phyloP scores from a whole-genome alignment of 2,888 invertebrate genomes.

The Malthinus seriepunctatus region DNA sequence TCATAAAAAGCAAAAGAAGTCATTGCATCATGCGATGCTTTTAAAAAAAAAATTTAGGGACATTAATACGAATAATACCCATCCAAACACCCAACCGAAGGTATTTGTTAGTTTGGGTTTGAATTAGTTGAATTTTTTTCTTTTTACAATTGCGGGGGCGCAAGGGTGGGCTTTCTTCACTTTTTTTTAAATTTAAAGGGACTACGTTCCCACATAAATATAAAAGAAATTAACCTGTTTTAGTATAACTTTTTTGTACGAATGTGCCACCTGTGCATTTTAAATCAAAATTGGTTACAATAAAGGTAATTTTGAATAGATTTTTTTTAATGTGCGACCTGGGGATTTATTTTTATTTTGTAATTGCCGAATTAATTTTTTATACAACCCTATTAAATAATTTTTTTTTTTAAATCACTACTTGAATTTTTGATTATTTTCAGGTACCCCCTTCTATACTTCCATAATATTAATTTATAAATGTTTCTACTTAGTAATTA shows the following conservation, averaged over 20 bases:
- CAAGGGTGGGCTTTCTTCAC: conserved; percentile 16
- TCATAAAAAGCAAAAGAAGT: conserved; percentile 21
- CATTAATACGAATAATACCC: neutral
- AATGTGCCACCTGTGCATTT: conserved; percentile 18
- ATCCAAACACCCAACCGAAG: neutral
- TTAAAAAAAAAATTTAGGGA: conserved; percentile 11
- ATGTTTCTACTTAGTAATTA: too few species aligned
- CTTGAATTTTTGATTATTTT: too few species aligned
- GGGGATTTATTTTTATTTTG: neutral
- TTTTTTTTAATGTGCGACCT: neutral
- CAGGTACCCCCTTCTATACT: too few species aligned
- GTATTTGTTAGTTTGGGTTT: conserved; percentile 4
- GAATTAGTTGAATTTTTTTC: conserved; percentile 9
- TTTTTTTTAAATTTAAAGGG: conserved; percentile 10
- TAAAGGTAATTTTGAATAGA: conserved; percentile 15
- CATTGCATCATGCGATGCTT: conserved; percentile 26
- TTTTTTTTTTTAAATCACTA: too few species aligned
- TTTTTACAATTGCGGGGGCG: conserved; percentile 1
- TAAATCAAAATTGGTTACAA: conserved; percentile 16
- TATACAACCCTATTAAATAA: too few species aligned
- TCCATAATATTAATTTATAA: too few species aligned
- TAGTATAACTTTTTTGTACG: conserved; percentile 26
- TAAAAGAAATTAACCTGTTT: conserved; percentile 49
- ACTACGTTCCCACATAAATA: conserved; percentile 46
- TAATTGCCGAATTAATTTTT: too few species aligned